Conservation (phyloP, 37 sponge, comb jelly and placozoan species). For the Theonella swinhoei region DNA sequence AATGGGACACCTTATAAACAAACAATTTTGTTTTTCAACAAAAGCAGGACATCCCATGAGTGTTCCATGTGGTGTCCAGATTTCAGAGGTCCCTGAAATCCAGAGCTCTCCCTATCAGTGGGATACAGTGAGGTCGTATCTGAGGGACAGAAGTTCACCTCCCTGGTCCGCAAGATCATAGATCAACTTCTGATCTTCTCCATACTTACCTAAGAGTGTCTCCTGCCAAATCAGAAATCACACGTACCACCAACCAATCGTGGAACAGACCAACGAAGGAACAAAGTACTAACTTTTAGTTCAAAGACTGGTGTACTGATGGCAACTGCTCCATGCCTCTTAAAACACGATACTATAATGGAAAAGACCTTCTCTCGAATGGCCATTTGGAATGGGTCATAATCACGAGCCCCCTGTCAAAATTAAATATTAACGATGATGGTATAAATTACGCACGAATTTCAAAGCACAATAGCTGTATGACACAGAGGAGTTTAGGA, state of each 20-base stretch:
- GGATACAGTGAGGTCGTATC: constrained; percentile 98
- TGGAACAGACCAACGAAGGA: too few relatives aligned
- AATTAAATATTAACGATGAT: background rate
- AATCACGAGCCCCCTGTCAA: constrained; percentile 89
- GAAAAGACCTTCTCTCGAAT: constrained; percentile 88
- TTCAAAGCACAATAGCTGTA: background rate
- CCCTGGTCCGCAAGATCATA: constrained; percentile 98
- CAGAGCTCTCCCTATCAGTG: too few relatives aligned
- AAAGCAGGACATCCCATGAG: background rate
- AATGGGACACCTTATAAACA: background rate
- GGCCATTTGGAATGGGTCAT: constrained; percentile 96
- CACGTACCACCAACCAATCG: too few relatives aligned
- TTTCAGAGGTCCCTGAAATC: too few relatives aligned
- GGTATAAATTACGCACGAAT: background rate
- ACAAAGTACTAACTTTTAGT: constrained; percentile 90
- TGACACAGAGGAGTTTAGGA: too few relatives aligned
- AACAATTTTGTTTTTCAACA: background rate
- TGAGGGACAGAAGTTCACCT: constrained; percentile 91
- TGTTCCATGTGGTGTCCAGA: too few relatives aligned
- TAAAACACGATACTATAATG: constrained; percentile 83
- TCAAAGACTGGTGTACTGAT: constrained; percentile 98
- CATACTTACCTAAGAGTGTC: constrained; percentile 94
- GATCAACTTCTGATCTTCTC: constrained; percentile 97
- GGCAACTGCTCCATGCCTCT: constrained; percentile 96
- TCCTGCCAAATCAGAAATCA: constrained; percentile 26